phyloP scores from a whole-genome alignment of 1,140 invertebrate genomes.

The Drosophila teissieri region DNA sequence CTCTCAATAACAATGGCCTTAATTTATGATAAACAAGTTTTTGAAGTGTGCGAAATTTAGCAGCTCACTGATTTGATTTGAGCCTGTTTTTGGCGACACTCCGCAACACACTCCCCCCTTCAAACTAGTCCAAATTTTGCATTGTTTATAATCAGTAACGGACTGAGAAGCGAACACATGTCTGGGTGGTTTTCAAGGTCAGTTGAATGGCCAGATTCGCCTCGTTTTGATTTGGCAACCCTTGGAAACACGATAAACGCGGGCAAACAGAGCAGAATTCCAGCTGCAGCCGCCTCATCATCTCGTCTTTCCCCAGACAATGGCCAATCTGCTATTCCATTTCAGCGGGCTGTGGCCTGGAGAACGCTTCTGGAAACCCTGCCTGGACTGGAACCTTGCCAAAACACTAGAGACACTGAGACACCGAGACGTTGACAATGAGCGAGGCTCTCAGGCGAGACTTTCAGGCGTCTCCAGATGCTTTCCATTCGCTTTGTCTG shows the following conservation, averaged over 20 bases:
- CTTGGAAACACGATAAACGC: slow-evolving; percentile 44
- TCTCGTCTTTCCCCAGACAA: slow-evolving; percentile 65
- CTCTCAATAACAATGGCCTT: slow-evolving; percentile 30
- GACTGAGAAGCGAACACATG: slow-evolving; percentile 10
- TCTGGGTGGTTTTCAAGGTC: slow-evolving; percentile 49
- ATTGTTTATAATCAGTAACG: slow-evolving; percentile 30
- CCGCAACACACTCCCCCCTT: slow-evolving; percentile 8
- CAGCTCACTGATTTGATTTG: slow-evolving; percentile 12
- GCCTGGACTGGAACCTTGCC: slow-evolving; percentile 54
- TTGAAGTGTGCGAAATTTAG: slow-evolving; percentile 64
- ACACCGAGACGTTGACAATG: slow-evolving; percentile 52
- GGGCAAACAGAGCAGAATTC: slow-evolving; percentile 25
- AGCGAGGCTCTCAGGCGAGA: slow-evolving; percentile 71
- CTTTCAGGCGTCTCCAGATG: slow-evolving; percentile 52
- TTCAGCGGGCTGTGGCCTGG: slow-evolving; percentile 25
- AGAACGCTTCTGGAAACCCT: slow-evolving; percentile 21
- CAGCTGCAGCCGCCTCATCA: slow-evolving; percentile 15
- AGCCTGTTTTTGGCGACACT: slow-evolving; percentile 17
- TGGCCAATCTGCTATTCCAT: slow-evolving; percentile 53
- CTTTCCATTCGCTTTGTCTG: slow-evolving; percentile 26
- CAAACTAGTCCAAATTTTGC: slow-evolving; percentile 21
- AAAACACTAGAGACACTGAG: slow-evolving; percentile 40
- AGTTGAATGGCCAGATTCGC: slow-evolving; percentile 43
- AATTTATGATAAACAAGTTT: slow-evolving; percentile 64
- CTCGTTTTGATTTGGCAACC: slow-evolving; percentile 20